Evolutionary conservation across 2,113 vertebrate genomes (phyloP).

Genomic region (Barbus barbus): DNA sequence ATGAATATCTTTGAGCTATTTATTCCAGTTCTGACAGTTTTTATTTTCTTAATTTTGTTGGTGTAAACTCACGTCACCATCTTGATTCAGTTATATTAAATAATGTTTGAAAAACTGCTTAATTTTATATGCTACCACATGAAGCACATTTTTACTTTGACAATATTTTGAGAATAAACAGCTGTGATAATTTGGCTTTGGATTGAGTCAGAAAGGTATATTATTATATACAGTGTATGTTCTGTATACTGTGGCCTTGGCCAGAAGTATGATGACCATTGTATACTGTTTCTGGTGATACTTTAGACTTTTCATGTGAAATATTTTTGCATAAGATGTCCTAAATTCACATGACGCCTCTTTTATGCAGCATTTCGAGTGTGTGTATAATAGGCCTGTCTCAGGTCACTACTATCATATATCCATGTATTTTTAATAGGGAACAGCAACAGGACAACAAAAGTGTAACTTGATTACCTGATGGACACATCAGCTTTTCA

Average conservation of each 20-base stretch:
- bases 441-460: slow-evolving; percentile 59
- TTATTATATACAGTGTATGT: neutral
- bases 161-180: neutral
- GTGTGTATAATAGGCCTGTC: slow-evolving; percentile 54
- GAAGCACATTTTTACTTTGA: neutral
- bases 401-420: slow-evolving; percentile 70
- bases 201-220: neutral
- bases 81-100: neutral
- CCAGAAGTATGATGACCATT: neutral
- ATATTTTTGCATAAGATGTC: neutral
- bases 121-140: neutral
- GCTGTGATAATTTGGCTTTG: neutral
- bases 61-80: neutral
- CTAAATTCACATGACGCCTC: neutral
- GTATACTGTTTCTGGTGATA: neutral
- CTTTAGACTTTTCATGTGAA: neutral
- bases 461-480: slow-evolving; percentile 55
- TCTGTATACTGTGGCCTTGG: neutral
- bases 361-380: slow-evolving; percentile 21
- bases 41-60: neutral
- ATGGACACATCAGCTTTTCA: slow-evolving; percentile 39
- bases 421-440: slow-evolving; percentile 74
- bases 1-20: no score
- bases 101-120: neutral
- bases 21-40: neutral